A percentile compares a stretch with the other conserved stretches of the same genome.
These are phyloP conservation scores for Eumerus sabulonum DNA, from an alignment of 2,888 invertebrate genomes.

Conservation along the genomic window DNA sequence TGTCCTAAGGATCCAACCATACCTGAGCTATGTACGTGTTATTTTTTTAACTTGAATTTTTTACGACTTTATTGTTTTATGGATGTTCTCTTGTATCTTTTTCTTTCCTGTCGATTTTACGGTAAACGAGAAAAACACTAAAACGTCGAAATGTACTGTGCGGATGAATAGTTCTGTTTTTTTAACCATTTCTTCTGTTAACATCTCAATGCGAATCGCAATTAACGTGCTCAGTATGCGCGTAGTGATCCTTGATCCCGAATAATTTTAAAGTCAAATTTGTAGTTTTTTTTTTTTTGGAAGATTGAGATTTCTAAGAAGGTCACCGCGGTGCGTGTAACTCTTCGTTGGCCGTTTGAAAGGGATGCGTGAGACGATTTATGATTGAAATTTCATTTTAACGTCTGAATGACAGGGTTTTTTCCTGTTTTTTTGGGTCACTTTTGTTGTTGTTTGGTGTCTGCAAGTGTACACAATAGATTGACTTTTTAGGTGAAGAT, in stretches of 20 bases:
- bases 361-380: conserved; percentile 61
- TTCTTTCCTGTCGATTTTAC: conserved; percentile 7
- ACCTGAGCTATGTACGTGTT: conserved; percentile 26
- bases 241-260: conserved; percentile 55
- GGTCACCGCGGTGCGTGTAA: conserved; percentile 62
- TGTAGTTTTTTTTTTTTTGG: conserved; percentile 56
- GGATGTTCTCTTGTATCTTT: conserved; percentile 18
- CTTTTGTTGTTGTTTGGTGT: conserved; percentile 1
- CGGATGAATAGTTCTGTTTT: too few species aligned
- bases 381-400: conserved; percentile 59
- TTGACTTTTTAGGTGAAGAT: conserved; percentile 26
- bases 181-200: conserved; percentile 6
- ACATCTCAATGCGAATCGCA: conserved; percentile 69
- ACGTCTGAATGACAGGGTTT: conserved; percentile 50
- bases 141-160: too few species aligned
- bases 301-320: conserved; percentile 52
- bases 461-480: conserved; percentile 31
- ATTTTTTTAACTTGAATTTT: conserved; percentile 25
- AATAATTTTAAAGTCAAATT: conserved; percentile 56
- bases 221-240: conserved; percentile 54
- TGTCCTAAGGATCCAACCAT: conserved; percentile 53
- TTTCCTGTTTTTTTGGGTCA: neutral
- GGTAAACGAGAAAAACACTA: conserved; percentile 30
- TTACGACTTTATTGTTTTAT: conserved; percentile 65
- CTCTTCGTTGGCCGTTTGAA: conserved; percentile 40